Evolutionary conservation across 2,888 invertebrate genomes (phyloP), one percentile per base, ranked within the genome.

Genomic region (Epinotia brunnichana): DNA sequence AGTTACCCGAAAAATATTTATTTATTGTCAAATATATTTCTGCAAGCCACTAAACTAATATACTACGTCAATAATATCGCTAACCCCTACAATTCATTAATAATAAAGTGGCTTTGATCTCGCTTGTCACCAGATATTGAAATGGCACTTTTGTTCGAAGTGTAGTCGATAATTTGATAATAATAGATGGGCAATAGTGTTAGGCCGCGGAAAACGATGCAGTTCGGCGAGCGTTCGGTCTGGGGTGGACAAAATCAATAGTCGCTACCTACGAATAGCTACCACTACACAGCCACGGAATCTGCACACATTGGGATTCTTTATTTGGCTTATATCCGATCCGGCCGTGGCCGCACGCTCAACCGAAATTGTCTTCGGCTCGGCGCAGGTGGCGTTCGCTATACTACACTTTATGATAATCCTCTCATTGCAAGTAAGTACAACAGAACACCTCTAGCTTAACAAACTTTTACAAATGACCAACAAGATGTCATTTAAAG

Each of bases 161-260:
- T 79, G 77, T 77, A 82, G 83, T 87, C 85, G 84, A 87, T 90
- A 88, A 87, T 88, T 86, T 87, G 85, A 84, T 87, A 88, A 87
- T 86, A 90, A 87, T 86, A 87, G 85, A 85, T 82, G 79, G 80
- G 83, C 83, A 85, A 86, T 86, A 87, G 86, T 82, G 78, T 82
- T 82, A 84, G 81, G 81, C 81, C 79, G 81, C 80, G 82, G 80
- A 80, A 81, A 79, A 80, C 82, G 82, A 82, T 88, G 88, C 87
- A 90, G 84, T 88, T 89, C 84, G 85, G 85, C 82, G 85, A 83
- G 83, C 80, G 84, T 83, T 82, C 83, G 88, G 85, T 86, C 87
- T 87, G 91, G 92, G 92, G 92, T 90, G 92, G 89, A 91, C 90
- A 92, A 92, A 92, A 93, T 93, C 92, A 91, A 93, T 93, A 92